phyloP scores from a whole-genome alignment of 1,140 invertebrate genomes.

The Drosophila burlai region DNA sequence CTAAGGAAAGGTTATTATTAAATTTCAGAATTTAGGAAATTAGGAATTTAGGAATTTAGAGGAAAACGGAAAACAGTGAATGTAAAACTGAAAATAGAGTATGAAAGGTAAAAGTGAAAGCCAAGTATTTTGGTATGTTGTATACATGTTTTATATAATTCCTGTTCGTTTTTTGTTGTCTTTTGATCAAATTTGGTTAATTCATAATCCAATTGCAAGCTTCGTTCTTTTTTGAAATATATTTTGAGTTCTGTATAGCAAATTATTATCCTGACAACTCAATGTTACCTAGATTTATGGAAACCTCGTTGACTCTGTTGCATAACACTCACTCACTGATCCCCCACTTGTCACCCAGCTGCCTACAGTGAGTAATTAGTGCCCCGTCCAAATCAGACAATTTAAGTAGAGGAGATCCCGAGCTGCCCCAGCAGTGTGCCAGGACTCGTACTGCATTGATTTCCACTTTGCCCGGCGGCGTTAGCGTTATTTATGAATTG shows the following conservation, averaged over 20 bases:
- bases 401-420: slow-evolving; percentile 4
- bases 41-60: too few species aligned
- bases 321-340: background rate
- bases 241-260: background rate
- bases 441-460: slow-evolving; percentile 63
- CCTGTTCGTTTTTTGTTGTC: too few species aligned
- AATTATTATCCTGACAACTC: background rate
- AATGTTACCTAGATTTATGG: background rate
- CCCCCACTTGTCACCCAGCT: slow-evolving; percentile 21
- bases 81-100: too few species aligned
- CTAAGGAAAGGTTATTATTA: too few species aligned
- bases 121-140: too few species aligned
- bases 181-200: too few species aligned
- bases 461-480: slow-evolving; percentile 54
- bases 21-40: too few species aligned
- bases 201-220: too few species aligned
- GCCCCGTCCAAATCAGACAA: slow-evolving; percentile 16
- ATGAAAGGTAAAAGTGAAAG: too few species aligned
- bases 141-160: too few species aligned
- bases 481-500: slow-evolving; percentile 70
- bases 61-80: too few species aligned
- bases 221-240: too few species aligned
- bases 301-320: background rate
- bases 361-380: slow-evolving; percentile 38
- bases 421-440: background rate